Conservation (phyloP, 2,888 invertebrate genomes). For the Habroteleia sp. region DNA sequence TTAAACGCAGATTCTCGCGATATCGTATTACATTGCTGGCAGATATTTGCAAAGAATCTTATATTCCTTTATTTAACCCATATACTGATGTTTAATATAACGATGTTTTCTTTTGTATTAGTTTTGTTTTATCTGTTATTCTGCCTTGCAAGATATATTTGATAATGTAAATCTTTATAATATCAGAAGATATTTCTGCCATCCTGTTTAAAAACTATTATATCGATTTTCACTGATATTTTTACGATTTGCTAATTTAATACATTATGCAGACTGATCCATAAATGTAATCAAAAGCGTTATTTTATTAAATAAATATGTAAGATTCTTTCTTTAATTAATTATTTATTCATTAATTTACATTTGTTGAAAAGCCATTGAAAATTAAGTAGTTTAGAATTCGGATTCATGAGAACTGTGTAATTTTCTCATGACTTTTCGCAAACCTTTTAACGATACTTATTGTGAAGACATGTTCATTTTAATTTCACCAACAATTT, state of each 20-base stretch:
- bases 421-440: conserved; percentile 31
- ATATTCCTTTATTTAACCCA: conserved; percentile 1
- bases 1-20: conserved; percentile 18
- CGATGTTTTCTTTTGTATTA: conserved; percentile 5
- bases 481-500: conserved; percentile 29
- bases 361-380: conserved; percentile 22
- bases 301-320: conserved; percentile 35
- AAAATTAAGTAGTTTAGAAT: conserved; percentile 3
- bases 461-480: conserved; percentile 17
- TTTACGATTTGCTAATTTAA: neutral
- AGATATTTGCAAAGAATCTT: conserved; percentile 5
- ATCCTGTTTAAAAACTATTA: conserved; percentile 65
- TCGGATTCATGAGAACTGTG: neutral
- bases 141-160: conserved; percentile 66
- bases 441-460: conserved; percentile 19
- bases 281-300: conserved; percentile 26
- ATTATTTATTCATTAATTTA: conserved; percentile 20
- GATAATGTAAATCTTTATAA: conserved; percentile 65
- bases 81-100: conserved; percentile 25
- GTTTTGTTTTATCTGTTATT: no score
- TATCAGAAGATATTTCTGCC: conserved; percentile 74
- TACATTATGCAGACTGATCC: conserved; percentile 23
- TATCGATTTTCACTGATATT: neutral
- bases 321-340: conserved; percentile 6
- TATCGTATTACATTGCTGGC: conserved; percentile 4